These are phyloP conservation scores for Peromyscus maniculatus DNA, from an alignment of 2,113 vertebrate genomes.

Conservation along the genomic window DNA sequence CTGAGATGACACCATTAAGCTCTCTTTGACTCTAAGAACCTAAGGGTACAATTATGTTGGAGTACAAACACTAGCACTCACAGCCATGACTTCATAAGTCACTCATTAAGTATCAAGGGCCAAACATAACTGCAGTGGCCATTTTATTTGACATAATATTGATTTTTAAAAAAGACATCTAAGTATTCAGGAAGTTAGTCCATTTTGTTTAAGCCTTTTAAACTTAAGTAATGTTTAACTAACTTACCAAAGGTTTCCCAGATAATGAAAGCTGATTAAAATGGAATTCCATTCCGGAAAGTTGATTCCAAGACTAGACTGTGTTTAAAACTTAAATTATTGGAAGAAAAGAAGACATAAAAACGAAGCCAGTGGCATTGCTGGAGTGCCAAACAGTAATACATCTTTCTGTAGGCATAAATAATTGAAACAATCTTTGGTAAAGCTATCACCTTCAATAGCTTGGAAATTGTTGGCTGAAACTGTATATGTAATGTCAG, in stretches of 20 bases:
- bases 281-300: neutral
- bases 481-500: neutral
- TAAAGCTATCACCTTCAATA: neutral
- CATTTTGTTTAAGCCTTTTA: neutral
- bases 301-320: neutral
- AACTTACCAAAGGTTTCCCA: neutral
- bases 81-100: fast-evolving
- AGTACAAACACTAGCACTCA: neutral
- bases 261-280: neutral
- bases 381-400: fast-evolving
- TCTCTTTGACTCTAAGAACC: neutral
- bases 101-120: fast-evolving
- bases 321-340: neutral
- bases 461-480: neutral
- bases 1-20: neutral
- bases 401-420: neutral
- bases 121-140: fast-evolving
- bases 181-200: neutral
- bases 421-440: neutral
- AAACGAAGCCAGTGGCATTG: neutral
- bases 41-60: too few species aligned
- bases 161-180: neutral
- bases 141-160: neutral
- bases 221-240: neutral
- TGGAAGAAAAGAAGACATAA: neutral